Conservation (phyloP, 1,140 invertebrate genomes). For the Drosophila grimshawi region DNA sequence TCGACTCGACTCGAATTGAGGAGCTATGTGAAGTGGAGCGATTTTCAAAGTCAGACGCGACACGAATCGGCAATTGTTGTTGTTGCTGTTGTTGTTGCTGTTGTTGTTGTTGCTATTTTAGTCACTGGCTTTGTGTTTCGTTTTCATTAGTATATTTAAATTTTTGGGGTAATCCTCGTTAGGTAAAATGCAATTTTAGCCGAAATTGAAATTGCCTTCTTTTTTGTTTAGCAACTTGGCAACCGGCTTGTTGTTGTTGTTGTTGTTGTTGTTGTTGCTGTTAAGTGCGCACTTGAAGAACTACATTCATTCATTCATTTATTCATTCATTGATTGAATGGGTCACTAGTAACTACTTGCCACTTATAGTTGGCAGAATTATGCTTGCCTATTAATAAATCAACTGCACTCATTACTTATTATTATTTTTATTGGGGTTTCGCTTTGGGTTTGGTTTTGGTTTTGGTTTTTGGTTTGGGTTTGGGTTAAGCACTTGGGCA, state of each 20-base stretch:
- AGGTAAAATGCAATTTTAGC: slow-evolving; percentile 28
- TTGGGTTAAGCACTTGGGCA: slow-evolving; percentile 23
- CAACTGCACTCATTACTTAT: slow-evolving; percentile 27
- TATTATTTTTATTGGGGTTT: slow-evolving; percentile 1
- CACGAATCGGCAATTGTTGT: slow-evolving; percentile 11
- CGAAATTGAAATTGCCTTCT: slow-evolving; percentile 16
- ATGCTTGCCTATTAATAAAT: slow-evolving; percentile 30
- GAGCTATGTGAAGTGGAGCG: slow-evolving; percentile 63
- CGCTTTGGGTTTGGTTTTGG: too few relatives aligned
- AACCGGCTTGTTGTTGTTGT: not conserved
- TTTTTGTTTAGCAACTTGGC: not conserved
- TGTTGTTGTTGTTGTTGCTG: not conserved
- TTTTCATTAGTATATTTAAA: slow-evolving; percentile 60
- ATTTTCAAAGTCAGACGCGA: slow-evolving; percentile 73
- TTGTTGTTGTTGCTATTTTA: slow-evolving; percentile 56
- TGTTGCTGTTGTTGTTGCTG: slow-evolving; percentile 48
- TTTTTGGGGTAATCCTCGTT: slow-evolving; percentile 58
- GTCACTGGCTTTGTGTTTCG: slow-evolving; percentile 39
- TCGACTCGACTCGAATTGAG: slow-evolving; percentile 42
- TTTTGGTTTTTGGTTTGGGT: not conserved
- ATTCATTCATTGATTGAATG: not conserved
- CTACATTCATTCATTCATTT: too few relatives aligned
- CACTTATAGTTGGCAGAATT: not conserved
- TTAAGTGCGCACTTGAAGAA: too few relatives aligned
- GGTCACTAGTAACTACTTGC: not conserved